A percentile compares a stretch with the other conserved stretches of the same genome.
These are phyloP conservation scores for Oryzias melastigma DNA, from an alignment of 2,113 vertebrate species.

Conservation along the genomic window DNA sequence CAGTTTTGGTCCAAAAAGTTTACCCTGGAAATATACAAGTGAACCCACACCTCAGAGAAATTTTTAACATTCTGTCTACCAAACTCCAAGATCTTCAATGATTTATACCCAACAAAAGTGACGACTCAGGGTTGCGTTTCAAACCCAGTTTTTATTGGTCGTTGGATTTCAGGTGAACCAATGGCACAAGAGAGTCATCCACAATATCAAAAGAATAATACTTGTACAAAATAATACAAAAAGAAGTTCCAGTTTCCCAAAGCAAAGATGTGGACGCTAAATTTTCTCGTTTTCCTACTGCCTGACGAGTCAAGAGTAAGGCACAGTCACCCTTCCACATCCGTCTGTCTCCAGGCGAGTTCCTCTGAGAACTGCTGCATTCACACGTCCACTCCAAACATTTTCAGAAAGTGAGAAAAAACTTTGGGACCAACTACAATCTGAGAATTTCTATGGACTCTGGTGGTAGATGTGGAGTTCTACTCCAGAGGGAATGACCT, in stretches of 20 bases:
- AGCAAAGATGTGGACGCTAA: slow-evolving; percentile 73
- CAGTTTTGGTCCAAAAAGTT: too few species aligned
- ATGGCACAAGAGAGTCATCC: slow-evolving; percentile 91
- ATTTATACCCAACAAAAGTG: too few species aligned
- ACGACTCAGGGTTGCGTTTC: slow-evolving; percentile 50
- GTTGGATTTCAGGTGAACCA: slow-evolving; percentile 89
- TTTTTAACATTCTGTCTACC: too few species aligned
- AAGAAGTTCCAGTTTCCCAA: slow-evolving; percentile 79
- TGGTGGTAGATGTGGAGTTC: too few species aligned
- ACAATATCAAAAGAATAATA: slow-evolving; percentile 73
- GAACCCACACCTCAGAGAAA: too few species aligned
- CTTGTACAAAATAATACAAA: slow-evolving; percentile 79
- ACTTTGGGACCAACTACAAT: slow-evolving; percentile 17
- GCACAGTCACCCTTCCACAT: slow-evolving; percentile 75
- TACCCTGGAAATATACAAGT: too few species aligned
- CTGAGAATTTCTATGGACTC: neutral
- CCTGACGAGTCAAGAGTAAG: slow-evolving; percentile 70
- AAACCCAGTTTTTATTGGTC: slow-evolving; percentile 89
- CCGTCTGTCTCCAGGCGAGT: slow-evolving; percentile 37
- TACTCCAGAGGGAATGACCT: too few species aligned
- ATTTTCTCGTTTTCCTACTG: slow-evolving; percentile 48
- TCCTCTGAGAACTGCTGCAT: slow-evolving; percentile 28
- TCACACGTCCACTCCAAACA: slow-evolving; percentile 26
- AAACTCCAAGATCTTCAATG: too few species aligned
- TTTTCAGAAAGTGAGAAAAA: slow-evolving; percentile 15